phyloP scores from a whole-genome alignment of 2,113 vertebrate genomes.

The Rhinogobius similis region DNA sequence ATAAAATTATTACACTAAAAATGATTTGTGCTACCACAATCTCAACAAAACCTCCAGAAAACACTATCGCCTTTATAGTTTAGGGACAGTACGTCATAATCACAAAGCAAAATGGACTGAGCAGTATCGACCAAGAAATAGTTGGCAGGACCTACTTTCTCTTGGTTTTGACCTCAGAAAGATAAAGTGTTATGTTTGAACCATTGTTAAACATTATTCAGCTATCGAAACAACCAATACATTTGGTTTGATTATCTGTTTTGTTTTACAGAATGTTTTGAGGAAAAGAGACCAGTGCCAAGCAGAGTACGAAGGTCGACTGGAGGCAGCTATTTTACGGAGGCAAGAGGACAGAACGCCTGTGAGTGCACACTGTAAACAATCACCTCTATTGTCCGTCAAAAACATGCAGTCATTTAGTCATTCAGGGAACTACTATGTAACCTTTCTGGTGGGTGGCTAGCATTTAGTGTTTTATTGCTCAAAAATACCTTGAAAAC shows the following conservation, averaged over 20 bases:
- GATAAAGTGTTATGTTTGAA: constrained; percentile 4
- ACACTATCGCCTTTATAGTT: background rate
- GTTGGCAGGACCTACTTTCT: no score
- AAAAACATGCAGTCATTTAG: background rate
- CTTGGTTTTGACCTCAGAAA: background rate
- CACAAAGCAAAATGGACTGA: no score
- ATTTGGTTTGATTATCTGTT: background rate
- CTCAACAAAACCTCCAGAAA: background rate
- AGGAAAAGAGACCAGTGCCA: constrained; percentile 97
- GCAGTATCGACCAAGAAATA: no score
- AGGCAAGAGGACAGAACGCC: constrained; percentile 89
- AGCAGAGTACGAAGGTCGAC: constrained; percentile 93
- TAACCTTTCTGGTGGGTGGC: background rate
- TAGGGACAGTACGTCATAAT: background rate
- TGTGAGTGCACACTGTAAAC: constrained; percentile 72
- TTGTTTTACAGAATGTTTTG: constrained; percentile 84
- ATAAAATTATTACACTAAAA: background rate
- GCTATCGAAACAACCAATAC: background rate
- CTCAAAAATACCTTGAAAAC: no score
- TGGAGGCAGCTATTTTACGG: constrained; percentile 88
- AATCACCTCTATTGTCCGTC: background rate
- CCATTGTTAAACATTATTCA: constrained; percentile 23
- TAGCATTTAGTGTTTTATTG: no score
- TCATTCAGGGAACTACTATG: background rate
- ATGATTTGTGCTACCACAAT: background rate